Conservation (phyloP, 2,888 invertebrate genomes). For the Frankliniella intonsa region DNA sequence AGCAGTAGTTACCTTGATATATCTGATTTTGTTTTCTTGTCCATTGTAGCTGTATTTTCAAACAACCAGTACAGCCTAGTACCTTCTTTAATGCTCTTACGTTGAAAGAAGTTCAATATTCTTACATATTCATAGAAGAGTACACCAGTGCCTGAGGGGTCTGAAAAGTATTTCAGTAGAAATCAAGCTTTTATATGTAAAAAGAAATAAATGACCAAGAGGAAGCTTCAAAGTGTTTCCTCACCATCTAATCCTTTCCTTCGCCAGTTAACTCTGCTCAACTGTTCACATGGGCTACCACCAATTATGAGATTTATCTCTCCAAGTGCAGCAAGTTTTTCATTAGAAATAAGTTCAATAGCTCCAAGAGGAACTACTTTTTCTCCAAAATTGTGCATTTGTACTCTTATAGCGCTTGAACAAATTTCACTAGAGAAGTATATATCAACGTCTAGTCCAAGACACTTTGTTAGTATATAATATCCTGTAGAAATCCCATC, state of each 20-base stretch:
- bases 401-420: not conserved
- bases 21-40: not conserved
- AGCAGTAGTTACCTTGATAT: too few relatives aligned
- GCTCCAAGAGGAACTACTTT: not conserved
- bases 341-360: not conserved
- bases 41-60: not conserved
- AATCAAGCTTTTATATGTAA: not conserved
- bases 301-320: not conserved
- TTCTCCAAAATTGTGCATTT: not conserved
- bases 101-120: too few relatives aligned
- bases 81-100: too few relatives aligned
- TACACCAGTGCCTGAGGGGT: too few relatives aligned
- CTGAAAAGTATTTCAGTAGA: not conserved
- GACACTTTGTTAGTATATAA: not conserved
- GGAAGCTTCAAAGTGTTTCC: not conserved
- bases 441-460: not conserved
- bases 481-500: not conserved
- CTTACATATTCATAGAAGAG: too few relatives aligned
- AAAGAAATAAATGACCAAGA: not conserved
- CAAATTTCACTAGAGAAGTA: not conserved
- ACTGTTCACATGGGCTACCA: too few relatives aligned
- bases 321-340: not conserved
- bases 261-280: too few relatives aligned
- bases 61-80: too few relatives aligned
- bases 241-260: not conserved